Evolutionary conservation across 2,113 vertebrate genomes (phyloP), one percentile per base, ranked within the genome.

Genomic region (Nicator chloris): DNA sequence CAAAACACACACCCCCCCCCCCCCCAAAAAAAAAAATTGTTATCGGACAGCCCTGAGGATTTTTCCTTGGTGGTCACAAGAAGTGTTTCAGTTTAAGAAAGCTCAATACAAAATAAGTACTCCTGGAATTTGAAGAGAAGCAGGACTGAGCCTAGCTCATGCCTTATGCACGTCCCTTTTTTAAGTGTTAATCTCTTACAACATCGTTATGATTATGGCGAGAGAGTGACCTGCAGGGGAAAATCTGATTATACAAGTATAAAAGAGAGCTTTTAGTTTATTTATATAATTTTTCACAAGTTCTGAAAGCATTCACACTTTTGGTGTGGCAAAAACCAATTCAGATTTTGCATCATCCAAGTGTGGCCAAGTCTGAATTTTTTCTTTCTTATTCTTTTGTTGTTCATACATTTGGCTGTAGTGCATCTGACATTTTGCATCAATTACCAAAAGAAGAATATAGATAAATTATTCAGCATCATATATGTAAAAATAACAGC

Each of bases 401-500:
- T 69, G 14, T 64, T 86, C 53, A 5, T 60, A 12, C 57, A 64
- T 71, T 81, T 86, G 63, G n/a, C 51, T 94, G 27, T 77, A 79
- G 37, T 66, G 18, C 83, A 82, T 51, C 86, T 21, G 6, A 59
- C 10, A 37, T 71, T 89, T 91, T 94, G 56, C 51, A 92, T 83
- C 71, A 75, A 90, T 83, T 54, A 83, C 66, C 65, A 68, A 65
- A 85, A 96, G 63, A 91, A 75, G 45, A 80, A 28, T 14, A 73
- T 24, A 88, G 50, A 68, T 53, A 30, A 13, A 59, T 73, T 76
- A 59, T 76, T 56, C 49, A 72, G 42, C 68, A 80, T 79, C 65
- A 89, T 13, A 47, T 79, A 51, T 12, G 35, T 71, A 42, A 82
- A 90, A 83, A 85, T 44, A 56, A 57, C 33, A 82, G 66, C 56